Conservation (phyloP, 2,888 invertebrate species). For the Eledone cirrhosa region DNA sequence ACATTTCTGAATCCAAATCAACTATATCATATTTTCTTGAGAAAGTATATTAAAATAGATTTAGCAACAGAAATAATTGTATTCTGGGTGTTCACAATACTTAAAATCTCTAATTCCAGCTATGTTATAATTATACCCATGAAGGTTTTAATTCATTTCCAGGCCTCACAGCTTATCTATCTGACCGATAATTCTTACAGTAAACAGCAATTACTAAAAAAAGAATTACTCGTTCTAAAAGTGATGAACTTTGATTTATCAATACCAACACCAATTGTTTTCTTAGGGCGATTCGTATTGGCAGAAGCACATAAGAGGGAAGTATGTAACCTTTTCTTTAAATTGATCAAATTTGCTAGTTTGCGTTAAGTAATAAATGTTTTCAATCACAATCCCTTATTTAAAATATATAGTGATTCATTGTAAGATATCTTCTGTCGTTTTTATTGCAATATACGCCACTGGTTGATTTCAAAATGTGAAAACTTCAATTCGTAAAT, state of each 20-base stretch:
- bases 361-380: too few species aligned
- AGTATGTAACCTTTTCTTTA: slow-evolving; percentile 33
- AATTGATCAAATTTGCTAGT: too few species aligned
- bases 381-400: too few species aligned
- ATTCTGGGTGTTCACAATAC: too few species aligned
- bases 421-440: too few species aligned
- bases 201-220: slow-evolving; percentile 44
- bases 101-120: too few species aligned
- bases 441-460: too few species aligned
- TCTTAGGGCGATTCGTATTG: slow-evolving; percentile 50
- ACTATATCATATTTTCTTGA: not conserved
- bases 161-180: slow-evolving; percentile 36
- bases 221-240: slow-evolving; percentile 48
- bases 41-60: not conserved
- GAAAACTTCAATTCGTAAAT: too few species aligned
- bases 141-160: slow-evolving; percentile 3
- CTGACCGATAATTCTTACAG: slow-evolving; percentile 57
- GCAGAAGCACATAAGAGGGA: slow-evolving; percentile 39
- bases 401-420: too few species aligned
- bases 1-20: too few species aligned
- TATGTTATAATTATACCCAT: too few species aligned
- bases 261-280: slow-evolving; percentile 48
- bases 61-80: not conserved
- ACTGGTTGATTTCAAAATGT: too few species aligned
- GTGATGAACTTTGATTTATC: slow-evolving; percentile 50